phyloP scores from a whole-genome alignment of 2,113 vertebrate species.

The Percina caprodes region DNA sequence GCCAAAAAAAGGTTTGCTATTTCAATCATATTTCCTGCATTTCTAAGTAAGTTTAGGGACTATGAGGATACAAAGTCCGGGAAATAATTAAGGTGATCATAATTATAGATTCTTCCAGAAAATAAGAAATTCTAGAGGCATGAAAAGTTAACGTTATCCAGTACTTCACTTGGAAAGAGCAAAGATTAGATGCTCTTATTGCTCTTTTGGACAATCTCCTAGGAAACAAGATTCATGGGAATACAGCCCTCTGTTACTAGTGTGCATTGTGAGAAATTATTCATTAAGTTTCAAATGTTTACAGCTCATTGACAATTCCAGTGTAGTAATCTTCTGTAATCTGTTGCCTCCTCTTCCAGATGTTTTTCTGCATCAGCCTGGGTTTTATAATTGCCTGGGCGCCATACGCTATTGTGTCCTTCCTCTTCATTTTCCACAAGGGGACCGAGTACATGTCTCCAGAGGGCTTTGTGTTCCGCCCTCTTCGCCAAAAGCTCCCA shows the following conservation, averaged over 20 bases:
- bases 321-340: neutral
- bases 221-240: neutral
- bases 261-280: constrained; percentile 7
- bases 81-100: no score
- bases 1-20: no score
- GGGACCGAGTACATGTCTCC: constrained; percentile 70
- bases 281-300: constrained; percentile 4
- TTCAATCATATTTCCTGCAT: no score
- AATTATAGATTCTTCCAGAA: no score
- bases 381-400: constrained; percentile 79
- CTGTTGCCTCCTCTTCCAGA: constrained; percentile 64
- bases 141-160: neutral
- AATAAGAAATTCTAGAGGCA: no score
- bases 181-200: neutral
- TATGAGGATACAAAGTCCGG: no score
- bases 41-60: no score
- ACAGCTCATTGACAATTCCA: neutral
- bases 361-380: constrained; percentile 82
- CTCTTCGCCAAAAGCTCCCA: constrained; percentile 83
- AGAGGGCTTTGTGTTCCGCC: constrained; percentile 70
- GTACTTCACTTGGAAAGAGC: neutral
- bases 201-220: neutral
- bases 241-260: neutral
- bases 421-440: constrained; percentile 79
- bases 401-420: constrained; percentile 75